A percentile compares a stretch with the other conserved stretches of the same genome.
Conservation (phyloP, 2,888 invertebrate species). For the Epirrita christyi region DNA sequence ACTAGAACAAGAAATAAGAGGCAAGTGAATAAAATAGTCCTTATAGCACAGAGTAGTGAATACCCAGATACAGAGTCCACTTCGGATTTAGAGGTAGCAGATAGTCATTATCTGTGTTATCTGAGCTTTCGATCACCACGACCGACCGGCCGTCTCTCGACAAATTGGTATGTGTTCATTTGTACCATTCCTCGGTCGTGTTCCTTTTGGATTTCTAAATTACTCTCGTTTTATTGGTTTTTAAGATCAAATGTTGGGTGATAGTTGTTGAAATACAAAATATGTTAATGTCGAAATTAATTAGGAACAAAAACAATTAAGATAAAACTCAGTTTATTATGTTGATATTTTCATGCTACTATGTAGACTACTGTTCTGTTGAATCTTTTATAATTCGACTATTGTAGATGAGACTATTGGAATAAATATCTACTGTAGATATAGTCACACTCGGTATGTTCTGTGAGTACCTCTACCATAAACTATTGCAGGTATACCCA, state of each 20-base stretch:
- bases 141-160: slow-evolving; percentile 48
- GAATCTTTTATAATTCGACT: slow-evolving; percentile 5
- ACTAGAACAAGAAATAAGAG: slow-evolving; percentile 15
- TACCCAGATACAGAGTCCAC: slow-evolving; percentile 25
- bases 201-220: slow-evolving; percentile 42
- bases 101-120: slow-evolving; percentile 67
- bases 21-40: slow-evolving; percentile 15
- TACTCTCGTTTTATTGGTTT: slow-evolving; percentile 42
- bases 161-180: slow-evolving; percentile 57
- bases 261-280: slow-evolving; percentile 37
- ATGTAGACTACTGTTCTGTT: slow-evolving; percentile 25
- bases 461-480: no score
- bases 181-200: slow-evolving; percentile 39
- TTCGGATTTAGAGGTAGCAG: slow-evolving; percentile 51
- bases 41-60: slow-evolving; percentile 13
- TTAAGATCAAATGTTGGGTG: slow-evolving; percentile 35
- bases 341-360: slow-evolving; percentile 14
- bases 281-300: slow-evolving; percentile 21
- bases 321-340: slow-evolving; percentile 24
- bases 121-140: slow-evolving; percentile 64
- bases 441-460: no score
- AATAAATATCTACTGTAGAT: no score
- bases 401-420: not conserved
- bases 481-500: no score
- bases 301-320: slow-evolving; percentile 24